Evolutionary conservation across 2,888 invertebrate genomes (phyloP), one percentile per base, ranked within the genome.

Genomic region (Polydrusus tereticollis): DNA sequence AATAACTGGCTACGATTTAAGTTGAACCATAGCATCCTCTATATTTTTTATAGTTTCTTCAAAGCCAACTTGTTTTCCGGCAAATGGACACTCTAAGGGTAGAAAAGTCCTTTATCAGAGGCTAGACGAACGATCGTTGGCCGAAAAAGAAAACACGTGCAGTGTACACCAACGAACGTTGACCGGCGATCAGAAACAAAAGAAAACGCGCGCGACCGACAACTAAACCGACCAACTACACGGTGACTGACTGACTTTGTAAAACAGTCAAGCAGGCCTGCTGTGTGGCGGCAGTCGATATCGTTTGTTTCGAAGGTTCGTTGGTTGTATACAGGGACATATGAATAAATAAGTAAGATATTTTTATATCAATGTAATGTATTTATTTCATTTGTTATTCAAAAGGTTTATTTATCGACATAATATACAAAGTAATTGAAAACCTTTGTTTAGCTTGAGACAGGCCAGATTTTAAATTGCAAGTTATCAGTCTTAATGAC

Each of bases 211-310:
- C 58, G 43, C 50, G 64, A 23, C 38, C 58, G 50, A 21, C 47
- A 64, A 43, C 26, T 41, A 36, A 45, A 36, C 43, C 38, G 33
- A 63, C 33, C 64, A 64, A 57, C 64, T 55, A 47, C 58, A 64
- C 58, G 45, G 50, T 55, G 64, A 64, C 64, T 63, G 70, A 64
- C 55, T 70, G 70, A 64, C 58, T 70, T 63, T 57, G 64, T 52
- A 36, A 33, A 64, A 64, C 18, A 41, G 55, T 57, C 52, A 38
- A 38, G 65, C 55, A 38, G 55, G 65, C 60, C 57, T 43, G 57
- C 21, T 57, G 58, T 41, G 20, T 69, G 69, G 10, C 57, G 62
- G 57, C 36, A 57, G 41, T 45, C 20, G 67, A 45, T 47, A 64
- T 14, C 52, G 52, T 69, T 69, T 63, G 26, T 50, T 62, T 62